phyloP scores from a whole-genome alignment of 2,113 vertebrate genomes.

The Nematolebias whitei region DNA sequence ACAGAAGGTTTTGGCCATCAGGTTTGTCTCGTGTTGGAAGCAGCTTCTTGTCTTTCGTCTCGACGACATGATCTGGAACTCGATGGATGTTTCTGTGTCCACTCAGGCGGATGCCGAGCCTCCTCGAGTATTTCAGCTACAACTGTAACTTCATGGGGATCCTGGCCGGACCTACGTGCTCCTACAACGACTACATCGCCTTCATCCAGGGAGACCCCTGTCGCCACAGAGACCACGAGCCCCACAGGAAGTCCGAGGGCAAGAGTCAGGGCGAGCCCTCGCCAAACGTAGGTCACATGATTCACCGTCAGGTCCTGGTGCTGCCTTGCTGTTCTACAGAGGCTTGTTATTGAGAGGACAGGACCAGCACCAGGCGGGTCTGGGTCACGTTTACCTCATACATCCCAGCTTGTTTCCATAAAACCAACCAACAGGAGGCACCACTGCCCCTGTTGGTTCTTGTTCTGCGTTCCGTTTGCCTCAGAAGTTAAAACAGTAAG shows the following conservation, averaged over 20 bases:
- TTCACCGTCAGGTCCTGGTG: no score
- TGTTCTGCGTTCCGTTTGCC: no score
- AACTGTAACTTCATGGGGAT: slow-evolving; percentile 99
- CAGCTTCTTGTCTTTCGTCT: background rate
- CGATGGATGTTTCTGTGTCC: background rate
- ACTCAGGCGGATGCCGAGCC: slow-evolving; percentile 93
- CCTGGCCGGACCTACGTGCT: slow-evolving; percentile 95
- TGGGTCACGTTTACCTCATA: background rate
- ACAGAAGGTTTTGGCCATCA: slow-evolving; percentile 90
- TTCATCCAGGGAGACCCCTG: slow-evolving; percentile 92
- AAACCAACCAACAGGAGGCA: no score
- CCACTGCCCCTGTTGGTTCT: no score
- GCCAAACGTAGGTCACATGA: slow-evolving; percentile 83
- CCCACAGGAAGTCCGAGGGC: slow-evolving; percentile 85
- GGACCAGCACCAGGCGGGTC: no score
- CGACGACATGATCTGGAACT: background rate
- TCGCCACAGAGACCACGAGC: slow-evolving; percentile 71
- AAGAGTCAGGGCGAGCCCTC: slow-evolving; percentile 89
- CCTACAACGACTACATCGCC: slow-evolving; percentile 96
- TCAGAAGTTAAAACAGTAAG: no score
- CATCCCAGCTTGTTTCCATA: no score
- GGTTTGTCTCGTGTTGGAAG: slow-evolving; percentile 74
- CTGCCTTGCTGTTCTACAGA: no score
- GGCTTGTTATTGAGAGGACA: no score
- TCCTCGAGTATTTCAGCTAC: slow-evolving; percentile 96